A percentile compares a stretch with the other conserved stretches of the same genome.
phyloP scores from a whole-genome alignment of 2,888 invertebrate genomes.

The Neocrepidodera transversa region DNA sequence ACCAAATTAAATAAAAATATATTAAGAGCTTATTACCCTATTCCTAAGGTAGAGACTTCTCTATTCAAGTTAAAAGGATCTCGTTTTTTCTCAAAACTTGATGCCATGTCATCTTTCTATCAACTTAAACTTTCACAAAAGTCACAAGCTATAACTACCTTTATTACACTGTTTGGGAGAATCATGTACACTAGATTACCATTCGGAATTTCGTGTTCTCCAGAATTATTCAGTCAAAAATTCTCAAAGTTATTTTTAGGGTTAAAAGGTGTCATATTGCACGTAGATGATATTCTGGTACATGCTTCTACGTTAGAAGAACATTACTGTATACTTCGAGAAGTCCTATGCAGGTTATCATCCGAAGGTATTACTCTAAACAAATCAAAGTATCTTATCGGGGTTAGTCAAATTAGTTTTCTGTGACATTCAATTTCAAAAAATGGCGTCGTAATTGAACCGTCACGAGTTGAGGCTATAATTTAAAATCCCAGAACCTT shows the following conservation, averaged over 20 bases:
- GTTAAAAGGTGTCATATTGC: constrained; percentile 25
- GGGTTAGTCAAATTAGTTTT: not conserved
- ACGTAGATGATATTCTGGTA: constrained; percentile 27
- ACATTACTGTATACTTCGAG: constrained; percentile 24
- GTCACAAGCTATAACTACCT: not conserved
- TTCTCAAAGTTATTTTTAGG: constrained; percentile 24
- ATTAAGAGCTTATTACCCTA: constrained; percentile 37
- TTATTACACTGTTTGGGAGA: constrained; percentile 13
- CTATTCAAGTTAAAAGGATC: constrained; percentile 40
- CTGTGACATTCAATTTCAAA: constrained; percentile 46
- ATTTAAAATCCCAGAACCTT: constrained; percentile 37
- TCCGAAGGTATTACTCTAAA: constrained; percentile 25
- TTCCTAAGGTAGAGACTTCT: constrained; percentile 44
- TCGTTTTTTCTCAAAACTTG: constrained; percentile 42
- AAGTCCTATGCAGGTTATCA: not conserved
- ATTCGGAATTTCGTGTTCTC: constrained; percentile 21
- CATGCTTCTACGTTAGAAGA: constrained; percentile 19
- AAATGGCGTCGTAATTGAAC: constrained; percentile 36
- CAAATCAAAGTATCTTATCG: constrained; percentile 16
- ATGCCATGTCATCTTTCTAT: constrained; percentile 34
- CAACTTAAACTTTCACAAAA: constrained; percentile 14
- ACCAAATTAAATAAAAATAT: constrained; percentile 36
- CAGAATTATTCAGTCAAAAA: constrained; percentile 21
- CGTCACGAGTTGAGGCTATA: constrained; percentile 39
- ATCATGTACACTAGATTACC: constrained; percentile 20